Conservation (phyloP, 2,888 invertebrate genomes). For the Pristionchus entomophagus region DNA sequence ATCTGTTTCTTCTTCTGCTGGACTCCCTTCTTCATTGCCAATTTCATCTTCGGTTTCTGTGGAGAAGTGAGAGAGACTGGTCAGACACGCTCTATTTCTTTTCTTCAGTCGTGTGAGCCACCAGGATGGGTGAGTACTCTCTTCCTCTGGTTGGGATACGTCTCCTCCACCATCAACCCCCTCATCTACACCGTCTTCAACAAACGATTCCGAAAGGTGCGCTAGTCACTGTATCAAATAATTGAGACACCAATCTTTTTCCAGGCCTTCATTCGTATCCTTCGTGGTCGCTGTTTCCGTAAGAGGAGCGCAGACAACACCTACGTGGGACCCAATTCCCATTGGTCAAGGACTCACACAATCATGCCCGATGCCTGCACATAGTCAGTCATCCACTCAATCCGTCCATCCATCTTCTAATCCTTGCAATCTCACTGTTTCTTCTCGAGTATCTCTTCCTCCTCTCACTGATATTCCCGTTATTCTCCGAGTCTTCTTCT, state of each 20-base stretch:
- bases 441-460: not conserved
- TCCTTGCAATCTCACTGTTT: not conserved
- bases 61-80: conserved; percentile 52
- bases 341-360: conserved; percentile 65
- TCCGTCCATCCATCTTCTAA: not conserved
- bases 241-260: too few species aligned
- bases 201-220: conserved; percentile 85
- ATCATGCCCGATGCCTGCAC: conserved; percentile 69
- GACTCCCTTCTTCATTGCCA: conserved; percentile 95
- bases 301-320: conserved; percentile 55
- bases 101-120: conserved; percentile 51
- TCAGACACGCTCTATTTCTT: not conserved
- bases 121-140: conserved; percentile 81
- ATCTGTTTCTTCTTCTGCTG: conserved; percentile 93
- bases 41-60: conserved; percentile 88
- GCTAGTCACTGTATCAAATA: not conserved
- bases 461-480: conserved; percentile 6
- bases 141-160: conserved; percentile 93
- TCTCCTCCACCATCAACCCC: conserved; percentile 94
- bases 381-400: conserved; percentile 58
- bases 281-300: conserved; percentile 69
- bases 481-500: conserved; percentile 1
- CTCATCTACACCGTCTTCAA: conserved; percentile 96
- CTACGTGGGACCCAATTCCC: conserved; percentile 57
- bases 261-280: conserved; percentile 72